phyloP scores from a whole-genome alignment of 1,140 invertebrate species.

The Drosophila arizonae region DNA sequence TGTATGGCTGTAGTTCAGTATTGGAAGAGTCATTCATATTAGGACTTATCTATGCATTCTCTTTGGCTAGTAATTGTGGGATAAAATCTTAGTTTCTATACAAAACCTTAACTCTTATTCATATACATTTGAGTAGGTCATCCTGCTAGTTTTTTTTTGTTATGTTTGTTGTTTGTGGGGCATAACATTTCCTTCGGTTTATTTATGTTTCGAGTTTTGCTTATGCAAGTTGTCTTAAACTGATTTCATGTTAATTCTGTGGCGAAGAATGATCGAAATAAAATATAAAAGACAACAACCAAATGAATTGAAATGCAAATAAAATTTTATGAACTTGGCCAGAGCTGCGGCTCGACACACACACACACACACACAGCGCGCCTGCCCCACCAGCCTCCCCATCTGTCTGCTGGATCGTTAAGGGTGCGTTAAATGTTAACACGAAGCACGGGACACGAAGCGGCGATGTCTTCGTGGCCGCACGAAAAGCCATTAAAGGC shows the following conservation, averaged over 20 bases:
- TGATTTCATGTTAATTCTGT: slow-evolving; percentile 73
- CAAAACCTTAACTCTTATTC: too few relatives aligned
- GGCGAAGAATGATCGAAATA: slow-evolving; percentile 60
- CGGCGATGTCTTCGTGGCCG: slow-evolving; percentile 31
- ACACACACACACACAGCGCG: neutral
- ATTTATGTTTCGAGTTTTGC: slow-evolving; percentile 44
- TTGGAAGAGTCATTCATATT: too few relatives aligned
- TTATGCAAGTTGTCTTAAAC: slow-evolving; percentile 64
- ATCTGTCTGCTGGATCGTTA: slow-evolving; percentile 2
- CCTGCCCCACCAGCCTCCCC: too few relatives aligned
- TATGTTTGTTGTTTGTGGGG: neutral
- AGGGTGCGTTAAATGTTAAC: slow-evolving; percentile 70
- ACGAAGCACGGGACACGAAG: slow-evolving; percentile 61
- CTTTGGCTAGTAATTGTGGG: too few relatives aligned
- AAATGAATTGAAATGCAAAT: slow-evolving; percentile 76
- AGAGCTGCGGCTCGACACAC: slow-evolving; percentile 20
- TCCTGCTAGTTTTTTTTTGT: too few relatives aligned
- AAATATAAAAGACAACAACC: slow-evolving; percentile 74
- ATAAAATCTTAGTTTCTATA: too few relatives aligned
- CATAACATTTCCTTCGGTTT: neutral
- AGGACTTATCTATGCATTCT: too few relatives aligned
- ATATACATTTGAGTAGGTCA: too few relatives aligned
- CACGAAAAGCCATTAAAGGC: slow-evolving; percentile 46
- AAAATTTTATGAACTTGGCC: slow-evolving; percentile 69
- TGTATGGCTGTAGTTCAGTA: too few relatives aligned